Evolutionary conservation across 1,140 invertebrate genomes (phyloP).

Genomic region (Halictus rubicundus): DNA sequence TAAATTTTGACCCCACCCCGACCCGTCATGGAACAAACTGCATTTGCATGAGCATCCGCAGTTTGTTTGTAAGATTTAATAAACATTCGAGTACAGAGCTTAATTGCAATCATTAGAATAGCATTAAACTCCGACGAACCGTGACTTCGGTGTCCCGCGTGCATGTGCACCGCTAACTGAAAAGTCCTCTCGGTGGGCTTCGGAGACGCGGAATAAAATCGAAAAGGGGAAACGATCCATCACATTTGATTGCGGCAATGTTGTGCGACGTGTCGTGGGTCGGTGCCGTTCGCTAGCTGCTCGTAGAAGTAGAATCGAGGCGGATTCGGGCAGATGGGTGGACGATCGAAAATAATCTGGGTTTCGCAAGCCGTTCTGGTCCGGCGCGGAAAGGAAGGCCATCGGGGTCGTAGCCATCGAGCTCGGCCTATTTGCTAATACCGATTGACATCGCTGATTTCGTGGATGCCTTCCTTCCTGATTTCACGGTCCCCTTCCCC

Average conservation of each 20-base stretch:
- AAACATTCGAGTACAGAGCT: too few relatives aligned
- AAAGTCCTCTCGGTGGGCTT: too few relatives aligned
- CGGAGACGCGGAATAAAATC: background rate
- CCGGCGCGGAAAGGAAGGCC: constrained; percentile 70
- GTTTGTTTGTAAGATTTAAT: too few relatives aligned
- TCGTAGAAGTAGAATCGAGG: background rate
- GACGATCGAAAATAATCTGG: constrained; percentile 62
- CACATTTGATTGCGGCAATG: constrained; percentile 4
- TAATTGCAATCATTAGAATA: too few relatives aligned
- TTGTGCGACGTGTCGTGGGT: constrained; percentile 9
- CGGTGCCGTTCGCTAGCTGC: background rate
- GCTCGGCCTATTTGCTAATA: constrained; percentile 43
- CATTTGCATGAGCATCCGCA: too few relatives aligned
- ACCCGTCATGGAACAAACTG: too few relatives aligned
- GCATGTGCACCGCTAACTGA: too few relatives aligned
- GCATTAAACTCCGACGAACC: too few relatives aligned
- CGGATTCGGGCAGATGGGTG: constrained; percentile 35
- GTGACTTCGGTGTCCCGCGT: too few relatives aligned
- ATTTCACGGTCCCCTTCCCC: too few relatives aligned
- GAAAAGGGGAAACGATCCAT: constrained; percentile 27
- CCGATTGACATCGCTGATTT: background rate
- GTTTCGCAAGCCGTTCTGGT: constrained; percentile 70
- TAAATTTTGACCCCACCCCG: too few relatives aligned
- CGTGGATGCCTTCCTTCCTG: too few relatives aligned
- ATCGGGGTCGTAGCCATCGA: constrained; percentile 64